Percentiles rank a stretch among this genome's conserved stretches.
phyloP scores from a whole-genome alignment of 2,888 invertebrate genomes.

The Acanthococcus lagerstroemiae region DNA sequence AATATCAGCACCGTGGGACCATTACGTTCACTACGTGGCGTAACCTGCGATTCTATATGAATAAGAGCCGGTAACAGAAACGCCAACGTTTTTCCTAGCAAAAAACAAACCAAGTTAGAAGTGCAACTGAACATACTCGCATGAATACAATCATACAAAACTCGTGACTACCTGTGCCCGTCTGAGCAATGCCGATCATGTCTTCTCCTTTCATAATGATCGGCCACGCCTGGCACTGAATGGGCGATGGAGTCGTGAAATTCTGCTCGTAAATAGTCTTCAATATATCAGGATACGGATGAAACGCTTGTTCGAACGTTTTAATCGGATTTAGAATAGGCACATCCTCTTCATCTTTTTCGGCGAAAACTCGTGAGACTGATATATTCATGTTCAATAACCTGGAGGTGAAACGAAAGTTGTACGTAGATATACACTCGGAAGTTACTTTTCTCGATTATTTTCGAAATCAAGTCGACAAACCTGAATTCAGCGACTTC shows the following conservation, averaged over 20 bases:
- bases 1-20: constrained; percentile 81
- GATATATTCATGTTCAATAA: constrained; percentile 14
- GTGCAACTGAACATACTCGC: neutral
- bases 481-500: constrained; percentile 50
- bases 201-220: constrained; percentile 81
- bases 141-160: neutral
- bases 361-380: constrained; percentile 2
- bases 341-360: constrained; percentile 36
- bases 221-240: constrained; percentile 93
- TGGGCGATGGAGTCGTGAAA: constrained; percentile 76
- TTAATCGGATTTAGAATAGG: constrained; percentile 65
- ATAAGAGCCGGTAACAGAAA: constrained; percentile 86
- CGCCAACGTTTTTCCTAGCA: constrained; percentile 70
- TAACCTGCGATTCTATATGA: constrained; percentile 77
- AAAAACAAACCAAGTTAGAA: neutral
- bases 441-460: neutral
- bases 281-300: constrained; percentile 71
- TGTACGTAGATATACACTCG: neutral
- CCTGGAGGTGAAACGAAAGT: neutral
- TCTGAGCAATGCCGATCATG: constrained; percentile 93
- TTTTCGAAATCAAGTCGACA: neutral
- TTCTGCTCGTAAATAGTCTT: constrained; percentile 67
- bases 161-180: constrained; percentile 56
- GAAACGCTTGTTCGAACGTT: constrained; percentile 60
- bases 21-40: constrained; percentile 57